phyloP scores from a whole-genome alignment of 2,797 vertebrate species.

The Odontamblyopus lacepedii region DNA sequence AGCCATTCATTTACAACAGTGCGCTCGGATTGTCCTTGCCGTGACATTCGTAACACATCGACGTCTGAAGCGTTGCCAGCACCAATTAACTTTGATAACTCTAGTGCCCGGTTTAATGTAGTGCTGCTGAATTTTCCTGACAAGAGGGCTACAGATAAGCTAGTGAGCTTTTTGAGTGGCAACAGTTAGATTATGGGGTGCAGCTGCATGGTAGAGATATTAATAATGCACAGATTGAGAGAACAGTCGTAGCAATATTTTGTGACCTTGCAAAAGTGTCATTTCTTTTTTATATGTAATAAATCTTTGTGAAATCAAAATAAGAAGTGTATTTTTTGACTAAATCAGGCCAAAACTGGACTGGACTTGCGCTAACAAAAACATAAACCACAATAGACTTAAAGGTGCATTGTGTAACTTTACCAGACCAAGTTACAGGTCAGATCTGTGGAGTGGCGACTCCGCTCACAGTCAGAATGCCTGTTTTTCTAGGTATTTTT shows the following conservation, averaged over 20 bases:
- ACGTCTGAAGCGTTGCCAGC: constrained; percentile 71
- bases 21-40: constrained; percentile 63
- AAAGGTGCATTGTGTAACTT: no score
- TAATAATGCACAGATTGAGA: neutral
- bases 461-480: no score
- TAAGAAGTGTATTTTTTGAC: no score
- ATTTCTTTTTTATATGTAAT: no score
- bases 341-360: no score
- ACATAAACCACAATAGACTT: no score
- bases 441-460: no score
- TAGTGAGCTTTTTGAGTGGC: constrained; percentile 50
- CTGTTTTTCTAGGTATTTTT: no score
- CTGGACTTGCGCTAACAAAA: no score
- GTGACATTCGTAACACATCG: constrained; percentile 67
- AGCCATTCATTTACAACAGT: constrained; percentile 62
- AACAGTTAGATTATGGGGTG: constrained; percentile 52
- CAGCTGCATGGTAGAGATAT: constrained; percentile 18
- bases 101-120: constrained; percentile 59
- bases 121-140: constrained; percentile 69
- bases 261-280: constrained; percentile 1
- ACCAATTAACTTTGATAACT: constrained; percentile 73
- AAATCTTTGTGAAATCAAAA: no score
- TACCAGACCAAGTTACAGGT: no score
- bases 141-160: constrained; percentile 59
- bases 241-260: no score